A percentile compares a stretch with the other conserved stretches of the same genome.
These are phyloP conservation scores for Hapalemur alaotrensis DNA, from an alignment of 2,797 vertebrate species.

Conservation along the genomic window DNA sequence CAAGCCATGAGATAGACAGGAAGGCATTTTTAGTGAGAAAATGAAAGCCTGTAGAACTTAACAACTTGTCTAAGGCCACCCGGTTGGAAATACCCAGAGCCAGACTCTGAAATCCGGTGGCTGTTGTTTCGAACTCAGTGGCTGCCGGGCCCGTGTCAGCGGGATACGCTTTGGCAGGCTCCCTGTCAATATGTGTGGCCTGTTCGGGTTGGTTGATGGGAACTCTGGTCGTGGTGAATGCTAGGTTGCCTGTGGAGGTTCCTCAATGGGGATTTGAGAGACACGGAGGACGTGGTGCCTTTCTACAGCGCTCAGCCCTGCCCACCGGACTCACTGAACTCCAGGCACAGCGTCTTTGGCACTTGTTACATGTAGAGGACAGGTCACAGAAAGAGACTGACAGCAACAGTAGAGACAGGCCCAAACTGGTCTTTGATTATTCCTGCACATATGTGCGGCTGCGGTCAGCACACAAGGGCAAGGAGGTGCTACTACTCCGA, in stretches of 20 bases:
- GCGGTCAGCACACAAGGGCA: background rate
- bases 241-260: too few relatives aligned
- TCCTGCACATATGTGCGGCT: background rate
- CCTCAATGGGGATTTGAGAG: background rate
- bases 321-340: background rate
- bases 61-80: background rate
- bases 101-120: background rate
- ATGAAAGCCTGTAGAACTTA: background rate
- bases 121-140: background rate
- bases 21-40: background rate
- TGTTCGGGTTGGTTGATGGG: background rate
- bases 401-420: background rate
- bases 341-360: background rate
- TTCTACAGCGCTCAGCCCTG: background rate
- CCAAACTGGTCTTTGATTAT: background rate
- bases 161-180: background rate
- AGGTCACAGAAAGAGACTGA: background rate
- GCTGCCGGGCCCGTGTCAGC: background rate
- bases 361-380: background rate
- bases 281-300: rapidly evolving
- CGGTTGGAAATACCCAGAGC: background rate
- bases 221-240: background rate
- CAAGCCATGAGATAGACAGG: background rate
- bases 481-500: background rate
- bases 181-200: rapidly evolving